Evolutionary conservation across 2,797 vertebrate genomes (phyloP).

Genomic region (Oryzias sinensis): DNA sequence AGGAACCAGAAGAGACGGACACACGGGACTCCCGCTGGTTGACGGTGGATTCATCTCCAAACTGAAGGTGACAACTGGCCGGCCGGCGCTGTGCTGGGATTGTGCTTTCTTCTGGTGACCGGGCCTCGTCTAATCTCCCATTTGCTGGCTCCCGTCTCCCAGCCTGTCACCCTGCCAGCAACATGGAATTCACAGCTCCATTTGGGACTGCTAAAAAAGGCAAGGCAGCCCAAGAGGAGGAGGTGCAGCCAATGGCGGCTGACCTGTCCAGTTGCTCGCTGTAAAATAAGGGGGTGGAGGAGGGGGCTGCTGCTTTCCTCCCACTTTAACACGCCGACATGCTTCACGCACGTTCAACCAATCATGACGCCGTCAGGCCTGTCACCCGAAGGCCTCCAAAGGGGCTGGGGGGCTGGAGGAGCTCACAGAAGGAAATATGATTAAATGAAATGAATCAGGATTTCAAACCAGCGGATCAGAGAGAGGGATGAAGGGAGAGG

Average conservation of each 20-base stretch:
- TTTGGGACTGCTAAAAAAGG: conserved; percentile 92
- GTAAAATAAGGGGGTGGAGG: conserved; percentile 64
- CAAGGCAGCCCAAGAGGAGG: conserved; percentile 91
- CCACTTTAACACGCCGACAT: conserved; percentile 21
- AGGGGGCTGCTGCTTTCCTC: conserved; percentile 39
- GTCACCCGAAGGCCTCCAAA: not conserved
- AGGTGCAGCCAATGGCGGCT: conserved; percentile 84
- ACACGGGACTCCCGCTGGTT: conserved; percentile 52
- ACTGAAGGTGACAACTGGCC: conserved; percentile 69
- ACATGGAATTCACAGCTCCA: conserved; percentile 87
- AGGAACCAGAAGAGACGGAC: conserved; percentile 45
- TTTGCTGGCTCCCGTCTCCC: conserved; percentile 86
- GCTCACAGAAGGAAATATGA: conserved; percentile 20
- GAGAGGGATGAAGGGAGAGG: not conserved
- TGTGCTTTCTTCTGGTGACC: conserved; percentile 61
- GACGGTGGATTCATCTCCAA: conserved; percentile 49
- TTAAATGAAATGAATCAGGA: conserved; percentile 35
- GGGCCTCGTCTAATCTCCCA: conserved; percentile 80
- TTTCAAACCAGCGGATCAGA: conserved; percentile 26
- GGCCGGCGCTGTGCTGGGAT: conserved; percentile 44
- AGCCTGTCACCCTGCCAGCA: conserved; percentile 86
- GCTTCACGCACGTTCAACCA: conserved; percentile 13
- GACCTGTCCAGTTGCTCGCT: conserved; percentile 78
- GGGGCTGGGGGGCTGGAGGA: conserved; percentile 1
- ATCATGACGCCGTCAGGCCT: conserved; percentile 9